Conservation (phyloP, 2,888 invertebrate species). For the Pachymerium ferrugineum region DNA sequence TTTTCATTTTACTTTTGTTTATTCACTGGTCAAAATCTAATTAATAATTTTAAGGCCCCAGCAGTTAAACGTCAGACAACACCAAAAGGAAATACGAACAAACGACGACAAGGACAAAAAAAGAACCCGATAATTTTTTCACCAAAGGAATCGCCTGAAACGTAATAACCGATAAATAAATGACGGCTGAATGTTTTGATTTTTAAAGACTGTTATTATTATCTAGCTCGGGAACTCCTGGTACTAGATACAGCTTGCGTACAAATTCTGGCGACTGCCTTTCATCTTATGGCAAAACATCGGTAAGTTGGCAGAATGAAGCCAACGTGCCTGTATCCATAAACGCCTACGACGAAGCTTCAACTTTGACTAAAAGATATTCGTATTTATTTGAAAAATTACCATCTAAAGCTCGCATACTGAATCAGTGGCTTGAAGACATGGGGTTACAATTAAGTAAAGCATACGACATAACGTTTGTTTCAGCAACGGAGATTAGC, state of each 20-base stretch:
- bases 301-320: constrained; percentile 37
- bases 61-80: neutral
- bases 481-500: constrained; percentile 44
- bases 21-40: too few species aligned
- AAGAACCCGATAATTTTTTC: constrained; percentile 34
- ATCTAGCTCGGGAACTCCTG: constrained; percentile 44
- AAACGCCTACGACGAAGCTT: constrained; percentile 30
- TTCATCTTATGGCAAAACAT: constrained; percentile 43
- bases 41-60: too few species aligned
- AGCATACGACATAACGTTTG: constrained; percentile 38
- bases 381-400: constrained; percentile 56
- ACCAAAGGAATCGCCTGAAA: constrained; percentile 28
- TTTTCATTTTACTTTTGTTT: constrained; percentile 13
- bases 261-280: constrained; percentile 60
- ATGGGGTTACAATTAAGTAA: constrained; percentile 41
- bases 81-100: neutral
- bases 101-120: constrained; percentile 44
- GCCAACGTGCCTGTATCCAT: constrained; percentile 16
- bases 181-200: neutral
- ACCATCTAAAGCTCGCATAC: constrained; percentile 47
- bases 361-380: constrained; percentile 39
- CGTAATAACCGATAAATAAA: neutral
- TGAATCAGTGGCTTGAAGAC: constrained; percentile 49
- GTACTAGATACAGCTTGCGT: constrained; percentile 47
- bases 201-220: neutral